phyloP scores from a whole-genome alignment of 2,888 invertebrate genomes.

The Cremastinae sp. region DNA sequence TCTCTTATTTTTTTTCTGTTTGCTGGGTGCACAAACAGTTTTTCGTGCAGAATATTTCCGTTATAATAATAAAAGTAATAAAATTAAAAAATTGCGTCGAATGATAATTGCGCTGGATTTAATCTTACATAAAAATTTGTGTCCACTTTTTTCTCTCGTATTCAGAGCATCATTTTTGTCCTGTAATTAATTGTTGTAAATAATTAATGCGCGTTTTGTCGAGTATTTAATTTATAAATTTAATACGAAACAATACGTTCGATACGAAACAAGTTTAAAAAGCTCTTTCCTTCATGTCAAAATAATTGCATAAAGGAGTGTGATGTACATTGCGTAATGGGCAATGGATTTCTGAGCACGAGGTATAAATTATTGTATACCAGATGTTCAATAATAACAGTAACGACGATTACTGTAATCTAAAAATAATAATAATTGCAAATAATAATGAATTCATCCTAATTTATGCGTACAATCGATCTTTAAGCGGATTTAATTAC shows the following conservation, averaged over 20 bases:
- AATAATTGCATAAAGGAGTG: slow-evolving; percentile 8
- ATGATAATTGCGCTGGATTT: too few relatives aligned
- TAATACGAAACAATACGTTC: not conserved
- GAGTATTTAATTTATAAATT: too few relatives aligned
- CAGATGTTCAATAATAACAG: slow-evolving; percentile 28
- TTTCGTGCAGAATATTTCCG: too few relatives aligned
- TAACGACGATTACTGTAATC: slow-evolving; percentile 10
- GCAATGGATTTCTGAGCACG: slow-evolving; percentile 34
- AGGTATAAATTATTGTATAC: slow-evolving; percentile 37
- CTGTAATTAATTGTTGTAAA: too few relatives aligned
- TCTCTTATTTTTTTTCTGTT: not conserved
- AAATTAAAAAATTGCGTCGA: too few relatives aligned
- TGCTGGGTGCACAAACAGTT: too few relatives aligned
- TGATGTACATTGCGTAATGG: slow-evolving; percentile 36
- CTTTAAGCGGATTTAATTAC: slow-evolving; percentile 19
- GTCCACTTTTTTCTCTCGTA: too few relatives aligned
- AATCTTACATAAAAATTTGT: too few relatives aligned
- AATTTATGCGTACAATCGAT: slow-evolving; percentile 30
- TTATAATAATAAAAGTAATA: too few relatives aligned
- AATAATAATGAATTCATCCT: slow-evolving; percentile 27
- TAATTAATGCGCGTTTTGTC: not conserved
- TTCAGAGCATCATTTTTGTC: too few relatives aligned
- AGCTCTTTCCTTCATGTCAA: slow-evolving; percentile 1
- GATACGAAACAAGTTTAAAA: not conserved
- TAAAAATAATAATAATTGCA: slow-evolving; percentile 19